Conservation (phyloP, 2,888 invertebrate species). For the Timema podura region DNA sequence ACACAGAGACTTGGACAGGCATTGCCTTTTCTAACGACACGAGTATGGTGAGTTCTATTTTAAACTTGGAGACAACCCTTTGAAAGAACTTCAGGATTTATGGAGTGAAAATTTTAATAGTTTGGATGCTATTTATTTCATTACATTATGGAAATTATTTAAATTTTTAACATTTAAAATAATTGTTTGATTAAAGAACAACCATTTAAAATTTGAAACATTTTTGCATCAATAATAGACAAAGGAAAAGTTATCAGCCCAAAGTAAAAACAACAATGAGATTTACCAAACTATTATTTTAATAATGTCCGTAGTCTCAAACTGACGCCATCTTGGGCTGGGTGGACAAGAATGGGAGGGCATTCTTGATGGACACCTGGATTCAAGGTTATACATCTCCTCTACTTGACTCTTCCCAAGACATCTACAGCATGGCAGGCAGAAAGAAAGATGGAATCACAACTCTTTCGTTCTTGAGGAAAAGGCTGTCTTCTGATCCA, state of each 20-base stretch:
- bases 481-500: constrained; percentile 67
- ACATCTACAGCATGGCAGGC: constrained; percentile 65
- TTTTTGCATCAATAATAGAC: too few species aligned
- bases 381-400: constrained; percentile 75
- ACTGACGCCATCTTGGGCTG: constrained; percentile 86
- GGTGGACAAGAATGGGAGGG: constrained; percentile 74
- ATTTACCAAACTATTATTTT: too few species aligned
- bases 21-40: constrained; percentile 82
- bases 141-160: neutral
- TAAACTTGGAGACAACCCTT: neutral
- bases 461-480: constrained; percentile 72
- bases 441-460: constrained; percentile 70
- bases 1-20: constrained; percentile 83
- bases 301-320: constrained; percentile 63
- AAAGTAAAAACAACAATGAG: too few species aligned
- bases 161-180: constrained; percentile 14
- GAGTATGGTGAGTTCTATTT: constrained; percentile 62
- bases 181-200: too few species aligned
- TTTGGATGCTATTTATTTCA: constrained; percentile 1
- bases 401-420: constrained; percentile 67
- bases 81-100: neutral
- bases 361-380: constrained; percentile 87
- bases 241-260: too few species aligned
- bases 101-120: neutral
- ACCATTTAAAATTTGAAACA: too few species aligned